Evolutionary conservation across 2,797 vertebrate genomes (phyloP), one percentile per base, ranked within the genome.

Genomic region (Apogon talboti): DNA sequence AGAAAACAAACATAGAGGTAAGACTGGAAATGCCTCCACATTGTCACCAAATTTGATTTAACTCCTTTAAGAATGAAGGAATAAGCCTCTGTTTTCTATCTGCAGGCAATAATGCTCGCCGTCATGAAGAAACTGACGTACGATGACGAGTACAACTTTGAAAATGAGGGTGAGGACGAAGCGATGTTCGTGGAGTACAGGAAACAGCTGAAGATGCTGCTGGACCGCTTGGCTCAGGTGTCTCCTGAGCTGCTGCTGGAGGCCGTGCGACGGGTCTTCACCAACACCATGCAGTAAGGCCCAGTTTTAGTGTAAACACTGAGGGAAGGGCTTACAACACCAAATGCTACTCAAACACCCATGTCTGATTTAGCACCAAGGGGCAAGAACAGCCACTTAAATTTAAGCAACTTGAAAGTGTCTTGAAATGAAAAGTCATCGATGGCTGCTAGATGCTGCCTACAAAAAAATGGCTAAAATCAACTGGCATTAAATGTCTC

Each of bases 151-250:
- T 99, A 98, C 91, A 99, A 99, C 87, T 99, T 99, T 91, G 98
- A 99, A 82, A 99, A 98, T 59, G 98, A 99, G 97, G 98, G 97
- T 13, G 98, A 99, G 90, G 97, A 99, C 68, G 98, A 99, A 92
- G 98, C 97, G 5, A 99, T 99, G 98, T 99, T 99, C 77, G 96
- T 99, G 71, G 97, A 99, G 84, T 99, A 99, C 89, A 95, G 98
- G 85, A 99, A 99, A 87, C 98, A 99, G 82, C 78, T 99, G 87
- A 99, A 99, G 91, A 92, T 99, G 82, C 81, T 99, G 71, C 75
- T 99, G 89, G 98, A 99, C 54, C 96, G 97, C 16, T 88, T 99
- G 80, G 98, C 98, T 54, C 98, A 98, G 89, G 98, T 99, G 16
- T 98, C 96, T 2, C 98, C 98, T 0, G 97, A 99, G 82, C 90